A percentile compares a stretch with the other conserved stretches of the same genome.
These are phyloP conservation scores for Harpagus bidentatus DNA, from an alignment of 2,113 vertebrate genomes.

Conservation along the genomic window DNA sequence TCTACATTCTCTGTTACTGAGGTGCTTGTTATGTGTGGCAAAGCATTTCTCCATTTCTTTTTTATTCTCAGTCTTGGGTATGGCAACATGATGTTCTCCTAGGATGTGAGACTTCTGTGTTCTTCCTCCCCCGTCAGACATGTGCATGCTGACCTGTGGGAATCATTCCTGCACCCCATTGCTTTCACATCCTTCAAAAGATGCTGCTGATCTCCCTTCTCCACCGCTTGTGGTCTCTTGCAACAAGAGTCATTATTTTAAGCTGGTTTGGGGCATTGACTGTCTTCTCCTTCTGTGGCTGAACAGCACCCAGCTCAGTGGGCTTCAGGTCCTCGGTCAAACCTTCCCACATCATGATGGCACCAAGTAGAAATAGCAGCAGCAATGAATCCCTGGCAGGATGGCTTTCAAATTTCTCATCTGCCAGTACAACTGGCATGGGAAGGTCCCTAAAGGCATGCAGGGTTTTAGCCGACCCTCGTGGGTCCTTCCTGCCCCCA, in stretches of 20 bases:
- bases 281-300: not conserved
- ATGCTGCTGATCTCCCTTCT: not conserved
- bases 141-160: not conserved
- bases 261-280: rapidly evolving
- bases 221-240: not conserved
- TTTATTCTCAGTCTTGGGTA: not conserved
- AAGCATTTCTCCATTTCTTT: not conserved
- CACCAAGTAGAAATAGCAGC: not conserved
- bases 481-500: rapidly evolving
- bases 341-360: not conserved
- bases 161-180: not conserved
- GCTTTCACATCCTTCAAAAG: not conserved
- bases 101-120: rapidly evolving
- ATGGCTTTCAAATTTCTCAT: not conserved
- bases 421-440: not conserved
- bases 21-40: not conserved
- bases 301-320: rapidly evolving
- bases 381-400: not conserved
- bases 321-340: not conserved
- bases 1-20: not conserved
- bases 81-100: not conserved
- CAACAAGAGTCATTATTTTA: not conserved
- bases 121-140: not conserved
- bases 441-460: not conserved
- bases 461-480: not conserved